Conservation (phyloP, 2,888 invertebrate genomes). For the Malacosoma neustria region DNA sequence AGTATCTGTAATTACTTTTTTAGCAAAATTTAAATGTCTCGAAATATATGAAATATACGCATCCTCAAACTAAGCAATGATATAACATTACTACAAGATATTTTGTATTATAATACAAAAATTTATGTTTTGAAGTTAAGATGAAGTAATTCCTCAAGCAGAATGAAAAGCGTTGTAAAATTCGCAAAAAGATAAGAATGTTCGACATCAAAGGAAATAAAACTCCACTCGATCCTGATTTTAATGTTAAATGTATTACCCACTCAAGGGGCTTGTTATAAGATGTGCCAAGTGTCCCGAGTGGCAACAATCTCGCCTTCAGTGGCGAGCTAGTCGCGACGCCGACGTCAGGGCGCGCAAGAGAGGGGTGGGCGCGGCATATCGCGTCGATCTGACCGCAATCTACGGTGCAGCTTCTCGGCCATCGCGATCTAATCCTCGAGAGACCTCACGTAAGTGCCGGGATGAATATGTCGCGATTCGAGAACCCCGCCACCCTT, state of each 20-base stretch:
- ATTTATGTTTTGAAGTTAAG: too few species aligned
- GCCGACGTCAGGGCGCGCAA: conserved; percentile 28
- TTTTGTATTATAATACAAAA: too few species aligned
- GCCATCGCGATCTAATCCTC: conserved; percentile 39
- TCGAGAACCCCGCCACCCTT: conserved; percentile 9
- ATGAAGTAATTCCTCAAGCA: conserved; percentile 18
- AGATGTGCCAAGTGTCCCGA: conserved; percentile 45
- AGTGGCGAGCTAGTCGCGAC: conserved; percentile 24
- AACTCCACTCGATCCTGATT: conserved; percentile 26
- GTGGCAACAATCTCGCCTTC: conserved; percentile 41
- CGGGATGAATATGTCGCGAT: conserved; percentile 28
- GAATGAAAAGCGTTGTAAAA: too few species aligned
- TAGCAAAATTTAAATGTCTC: too few species aligned
- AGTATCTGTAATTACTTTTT: too few species aligned
- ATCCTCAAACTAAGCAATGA: too few species aligned
- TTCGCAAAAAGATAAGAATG: background rate
- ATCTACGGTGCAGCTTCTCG: conserved; percentile 36
- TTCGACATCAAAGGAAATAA: conserved; percentile 31
- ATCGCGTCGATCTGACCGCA: conserved; percentile 53
- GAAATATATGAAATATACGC: too few species aligned
- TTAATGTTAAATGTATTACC: conserved; percentile 40
- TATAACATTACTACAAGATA: too few species aligned
- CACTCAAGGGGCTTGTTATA: conserved; percentile 37
- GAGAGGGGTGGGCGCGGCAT: conserved; percentile 35
- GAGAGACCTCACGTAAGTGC: conserved; percentile 27